Percentiles rank a stretch among this genome's conserved stretches.
Conservation (phyloP, 2,888 invertebrate species). For the Drosophila antonietae region DNA sequence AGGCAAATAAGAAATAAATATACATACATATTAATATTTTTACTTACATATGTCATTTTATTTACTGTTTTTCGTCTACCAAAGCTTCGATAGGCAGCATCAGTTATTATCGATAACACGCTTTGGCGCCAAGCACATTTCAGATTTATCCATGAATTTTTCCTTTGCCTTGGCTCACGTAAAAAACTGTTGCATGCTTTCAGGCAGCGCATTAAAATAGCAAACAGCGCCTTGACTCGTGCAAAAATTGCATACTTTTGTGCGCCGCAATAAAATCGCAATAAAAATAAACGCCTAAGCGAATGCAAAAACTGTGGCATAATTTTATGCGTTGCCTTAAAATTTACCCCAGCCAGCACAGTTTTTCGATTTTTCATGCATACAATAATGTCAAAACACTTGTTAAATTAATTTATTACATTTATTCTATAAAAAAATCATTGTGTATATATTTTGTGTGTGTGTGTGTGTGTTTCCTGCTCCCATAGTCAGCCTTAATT, state of each 20-base stretch:
- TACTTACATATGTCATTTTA: not conserved
- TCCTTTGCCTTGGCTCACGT: not conserved
- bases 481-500: slow-evolving; percentile 52
- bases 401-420: slow-evolving; percentile 20
- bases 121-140: not conserved
- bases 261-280: too few relatives aligned
- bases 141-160: not conserved
- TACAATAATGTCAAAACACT: not conserved
- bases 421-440: slow-evolving; percentile 37
- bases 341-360: not conserved
- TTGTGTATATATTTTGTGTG: not conserved
- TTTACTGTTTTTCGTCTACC: not conserved
- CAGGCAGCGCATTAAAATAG: too few relatives aligned
- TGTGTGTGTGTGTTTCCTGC: slow-evolving; percentile 1
- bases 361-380: not conserved
- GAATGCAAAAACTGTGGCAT: slow-evolving; percentile 28
- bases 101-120: not conserved
- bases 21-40: not conserved
- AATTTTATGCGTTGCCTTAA: slow-evolving; percentile 35
- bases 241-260: slow-evolving; percentile 22
- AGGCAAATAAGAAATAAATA: not conserved
- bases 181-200: slow-evolving; percentile 27
- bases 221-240: too few relatives aligned
- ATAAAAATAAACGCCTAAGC: too few relatives aligned
- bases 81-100: not conserved